Conservation (phyloP, 2,797 vertebrate species). For the Onychomys torridus region DNA sequence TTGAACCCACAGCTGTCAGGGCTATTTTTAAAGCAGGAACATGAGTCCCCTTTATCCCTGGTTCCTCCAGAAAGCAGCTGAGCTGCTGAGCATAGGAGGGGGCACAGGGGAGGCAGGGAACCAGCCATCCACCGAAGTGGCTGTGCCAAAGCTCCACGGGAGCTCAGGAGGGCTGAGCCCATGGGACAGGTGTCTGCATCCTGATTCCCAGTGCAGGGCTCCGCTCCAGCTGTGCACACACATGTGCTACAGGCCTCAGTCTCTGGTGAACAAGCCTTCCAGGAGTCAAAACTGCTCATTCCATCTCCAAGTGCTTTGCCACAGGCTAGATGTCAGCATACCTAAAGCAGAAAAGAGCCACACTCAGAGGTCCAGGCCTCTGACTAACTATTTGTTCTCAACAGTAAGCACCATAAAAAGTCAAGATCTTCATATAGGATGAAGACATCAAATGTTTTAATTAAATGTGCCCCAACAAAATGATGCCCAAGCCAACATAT, state of each 20-base stretch:
- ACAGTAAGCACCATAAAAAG: background rate
- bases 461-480: background rate
- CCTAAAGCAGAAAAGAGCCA: background rate
- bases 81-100: background rate
- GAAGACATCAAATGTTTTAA: background rate
- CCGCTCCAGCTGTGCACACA: background rate
- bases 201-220: background rate
- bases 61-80: slow-evolving; percentile 50
- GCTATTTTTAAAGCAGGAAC: slow-evolving; percentile 85
- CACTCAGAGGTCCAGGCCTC: background rate
- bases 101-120: background rate
- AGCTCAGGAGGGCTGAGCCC: background rate
- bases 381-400: background rate
- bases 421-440: background rate
- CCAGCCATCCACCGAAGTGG: rapidly evolving
- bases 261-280: background rate
- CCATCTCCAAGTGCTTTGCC: background rate
- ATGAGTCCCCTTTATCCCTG: slow-evolving; percentile 68
- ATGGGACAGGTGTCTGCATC: rapidly evolving
- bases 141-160: rapidly evolving
- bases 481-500: background rate
- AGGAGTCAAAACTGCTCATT: background rate
- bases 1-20: slow-evolving; percentile 79
- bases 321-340: background rate
- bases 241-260: rapidly evolving